Percentiles rank a stretch among this genome's conserved stretches.
Evolutionary conservation across 2,113 vertebrate species (phyloP).

Genomic region (Poeciliopsis occidentalis): DNA sequence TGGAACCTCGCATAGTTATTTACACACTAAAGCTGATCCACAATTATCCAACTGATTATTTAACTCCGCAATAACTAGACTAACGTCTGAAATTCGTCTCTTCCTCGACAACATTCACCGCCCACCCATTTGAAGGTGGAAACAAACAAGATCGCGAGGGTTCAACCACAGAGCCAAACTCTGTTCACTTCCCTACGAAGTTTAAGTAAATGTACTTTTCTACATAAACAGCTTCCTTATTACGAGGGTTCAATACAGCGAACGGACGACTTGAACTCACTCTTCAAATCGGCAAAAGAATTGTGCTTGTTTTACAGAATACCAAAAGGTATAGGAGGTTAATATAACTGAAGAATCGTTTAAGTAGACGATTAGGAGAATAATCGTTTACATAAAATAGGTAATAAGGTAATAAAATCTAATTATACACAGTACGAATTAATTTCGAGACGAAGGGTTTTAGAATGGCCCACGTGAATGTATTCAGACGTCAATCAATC

Average conservation of each 20-base stretch:
- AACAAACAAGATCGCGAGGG: rapidly evolving
- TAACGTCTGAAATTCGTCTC: background rate
- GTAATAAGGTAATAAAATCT: background rate
- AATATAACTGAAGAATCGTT: background rate
- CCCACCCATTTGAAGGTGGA: rapidly evolving
- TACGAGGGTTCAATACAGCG: rapidly evolving
- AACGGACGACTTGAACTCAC: rapidly evolving
- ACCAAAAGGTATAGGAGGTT: background rate
- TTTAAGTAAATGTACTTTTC: background rate
- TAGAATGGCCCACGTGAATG: background rate
- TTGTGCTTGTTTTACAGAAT: rapidly evolving
- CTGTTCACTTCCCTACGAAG: background rate
- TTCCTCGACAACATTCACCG: background rate
- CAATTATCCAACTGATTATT: background rate
- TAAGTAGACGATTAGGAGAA: background rate
- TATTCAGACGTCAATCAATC: too few relatives aligned
- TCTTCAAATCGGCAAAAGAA: slow-evolving; percentile 41
- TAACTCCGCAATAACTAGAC: background rate
- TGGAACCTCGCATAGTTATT: background rate
- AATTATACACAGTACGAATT: background rate
- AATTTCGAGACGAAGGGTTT: background rate
- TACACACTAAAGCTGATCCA: background rate
- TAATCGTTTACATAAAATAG: background rate
- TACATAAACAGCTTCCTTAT: rapidly evolving
- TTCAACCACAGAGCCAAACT: background rate